Evolutionary conservation across 2,888 invertebrate species (phyloP), one percentile per base, ranked within the genome.

Genomic region (Eulithis testata): DNA sequence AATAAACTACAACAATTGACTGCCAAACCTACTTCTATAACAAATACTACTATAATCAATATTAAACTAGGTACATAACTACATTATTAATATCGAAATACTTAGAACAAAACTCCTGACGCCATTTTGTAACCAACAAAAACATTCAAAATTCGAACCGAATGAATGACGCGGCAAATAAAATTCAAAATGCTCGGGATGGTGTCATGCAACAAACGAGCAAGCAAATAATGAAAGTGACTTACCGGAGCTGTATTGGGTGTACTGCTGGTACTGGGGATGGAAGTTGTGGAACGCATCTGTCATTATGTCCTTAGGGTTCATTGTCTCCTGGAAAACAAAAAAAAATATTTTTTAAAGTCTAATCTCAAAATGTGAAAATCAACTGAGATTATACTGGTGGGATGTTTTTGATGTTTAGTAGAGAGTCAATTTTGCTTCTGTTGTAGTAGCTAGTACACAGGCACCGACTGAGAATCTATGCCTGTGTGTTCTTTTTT

Each of bases 201-300:
- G 72, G 69, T 43, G 60, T 71, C 80, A 78, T 78, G 76, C 78
- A 73, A 71, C 62, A 57, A 54, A 40, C 37, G 37, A 14, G 12
- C 60, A 60, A 14, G 4, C 57, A 43, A 12, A 27, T 11, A 31
- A 31, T 40, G 4, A 31, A 12, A 11, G 27, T 36, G 43, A 94
- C 95, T 95, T 93, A 97, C 97, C 97, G 83, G 97, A 97, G 94
- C 97, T 98, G 88, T 98, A 98, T 91, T 99, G 99, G 45, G 99
- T 99, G 93, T 99, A 99, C 90, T 99, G 99, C 90, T 99, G 99
- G 93, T 99, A 99, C 89, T 99, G 99, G 61, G 99, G 99, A 94
- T 99, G 99, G 95, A 99, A 99, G 94, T 99, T 99, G 93, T 99
- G 99, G 94, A 99, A 99, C 86, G 99, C 99, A 91, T 99, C 99